These are phyloP conservation scores for Pseudomugil tenellus DNA, from an alignment of 2,797 vertebrate species.

Conservation along the genomic window DNA sequence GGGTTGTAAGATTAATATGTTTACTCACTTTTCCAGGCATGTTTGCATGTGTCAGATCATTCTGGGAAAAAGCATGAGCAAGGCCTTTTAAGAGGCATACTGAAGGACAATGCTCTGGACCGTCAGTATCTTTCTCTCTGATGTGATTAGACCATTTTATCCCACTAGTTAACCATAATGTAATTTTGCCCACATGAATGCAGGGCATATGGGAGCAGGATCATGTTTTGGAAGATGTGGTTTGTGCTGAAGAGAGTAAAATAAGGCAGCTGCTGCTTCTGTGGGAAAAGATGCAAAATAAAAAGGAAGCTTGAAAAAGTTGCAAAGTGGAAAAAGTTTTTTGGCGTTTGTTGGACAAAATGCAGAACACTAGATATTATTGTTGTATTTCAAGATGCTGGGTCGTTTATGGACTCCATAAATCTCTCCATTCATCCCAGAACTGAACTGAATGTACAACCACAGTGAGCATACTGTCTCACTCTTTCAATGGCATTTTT, in stretches of 20 bases:
- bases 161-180: constrained; percentile 37
- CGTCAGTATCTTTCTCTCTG: constrained; percentile 8
- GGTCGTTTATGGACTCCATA: constrained; percentile 51
- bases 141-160: constrained; percentile 58
- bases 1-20: constrained; percentile 60
- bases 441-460: constrained; percentile 49
- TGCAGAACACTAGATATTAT: constrained; percentile 70
- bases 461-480: constrained; percentile 21
- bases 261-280: constrained; percentile 23
- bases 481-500: constrained; percentile 16
- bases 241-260: neutral
- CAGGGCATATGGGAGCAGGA: constrained; percentile 7
- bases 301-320: constrained; percentile 13
- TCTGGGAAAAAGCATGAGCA: constrained; percentile 47
- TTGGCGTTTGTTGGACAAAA: constrained; percentile 36
- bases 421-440: constrained; percentile 74
- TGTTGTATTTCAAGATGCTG: constrained; percentile 63
- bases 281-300: constrained; percentile 12
- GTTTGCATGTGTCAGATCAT: constrained; percentile 34
- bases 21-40: constrained; percentile 48
- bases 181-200: constrained; percentile 27
- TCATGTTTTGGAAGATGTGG: constrained; percentile 2
- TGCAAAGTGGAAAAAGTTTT: constrained; percentile 29
- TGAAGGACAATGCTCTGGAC: constrained; percentile 32
- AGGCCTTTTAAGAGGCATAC: constrained; percentile 43